Conservation (phyloP, 2,113 vertebrate species). For the Fukomys damarensis region DNA sequence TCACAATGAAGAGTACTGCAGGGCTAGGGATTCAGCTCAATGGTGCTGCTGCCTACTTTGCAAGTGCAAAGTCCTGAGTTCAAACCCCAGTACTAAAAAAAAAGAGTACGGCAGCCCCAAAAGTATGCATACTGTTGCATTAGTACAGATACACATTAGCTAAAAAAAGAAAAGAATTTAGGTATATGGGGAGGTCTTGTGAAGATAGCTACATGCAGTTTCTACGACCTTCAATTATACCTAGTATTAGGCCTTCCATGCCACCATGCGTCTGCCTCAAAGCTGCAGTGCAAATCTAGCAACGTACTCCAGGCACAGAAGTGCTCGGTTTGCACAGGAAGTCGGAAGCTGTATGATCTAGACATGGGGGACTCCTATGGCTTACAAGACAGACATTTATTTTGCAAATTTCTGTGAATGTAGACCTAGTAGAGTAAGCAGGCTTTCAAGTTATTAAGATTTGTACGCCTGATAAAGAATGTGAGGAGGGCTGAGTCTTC, state of each 20-base stretch:
- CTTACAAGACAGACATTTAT: neutral
- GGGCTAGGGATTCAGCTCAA: too few species aligned
- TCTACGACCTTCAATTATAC: neutral
- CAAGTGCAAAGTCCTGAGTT: too few species aligned
- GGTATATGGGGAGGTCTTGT: neutral
- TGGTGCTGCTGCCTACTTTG: too few species aligned
- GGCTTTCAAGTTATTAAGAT: neutral
- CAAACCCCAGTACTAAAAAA: too few species aligned
- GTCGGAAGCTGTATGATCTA: neutral
- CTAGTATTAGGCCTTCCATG: neutral
- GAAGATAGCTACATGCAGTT: neutral
- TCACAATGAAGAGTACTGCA: neutral
- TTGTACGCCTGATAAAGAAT: neutral
- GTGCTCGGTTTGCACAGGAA: neutral
- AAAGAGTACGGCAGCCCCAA: neutral
- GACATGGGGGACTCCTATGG: neutral
- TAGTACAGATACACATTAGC: neutral
- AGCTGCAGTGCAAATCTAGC: neutral
- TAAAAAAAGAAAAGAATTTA: neutral
- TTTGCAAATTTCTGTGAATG: neutral
- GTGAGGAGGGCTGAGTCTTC: neutral
- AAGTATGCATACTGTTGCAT: neutral
- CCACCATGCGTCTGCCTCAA: neutral
- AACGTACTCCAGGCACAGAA: neutral
- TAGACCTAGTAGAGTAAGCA: neutral